Evolutionary conservation across 1,140 invertebrate genomes (phyloP).

Genomic region (Gonioctena quinquepunctata): DNA sequence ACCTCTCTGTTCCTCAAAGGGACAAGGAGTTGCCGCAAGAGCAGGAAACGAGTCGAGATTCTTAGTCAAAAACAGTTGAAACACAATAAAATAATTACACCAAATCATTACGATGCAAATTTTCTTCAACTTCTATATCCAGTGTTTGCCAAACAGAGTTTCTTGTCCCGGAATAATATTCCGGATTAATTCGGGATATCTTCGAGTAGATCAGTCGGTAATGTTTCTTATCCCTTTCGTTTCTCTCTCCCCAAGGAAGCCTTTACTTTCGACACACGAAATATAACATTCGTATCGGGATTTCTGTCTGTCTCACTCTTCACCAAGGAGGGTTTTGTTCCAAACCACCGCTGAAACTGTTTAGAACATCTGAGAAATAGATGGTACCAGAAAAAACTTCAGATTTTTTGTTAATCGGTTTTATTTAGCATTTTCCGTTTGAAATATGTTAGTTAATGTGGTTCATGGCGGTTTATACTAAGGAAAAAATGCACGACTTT

Average conservation of each 20-base stretch:
- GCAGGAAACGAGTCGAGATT: background rate
- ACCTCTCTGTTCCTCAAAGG: background rate
- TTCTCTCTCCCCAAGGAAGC: constrained; percentile 21
- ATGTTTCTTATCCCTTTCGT: constrained; percentile 43
- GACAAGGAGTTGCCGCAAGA: background rate
- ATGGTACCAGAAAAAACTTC: no score
- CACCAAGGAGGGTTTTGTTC: background rate
- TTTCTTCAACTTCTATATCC: constrained; percentile 50
- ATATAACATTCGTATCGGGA: constrained; percentile 16
- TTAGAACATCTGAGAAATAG: no score
- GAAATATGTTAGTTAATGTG: no score
- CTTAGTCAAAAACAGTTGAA: constrained; percentile 15
- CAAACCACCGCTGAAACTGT: no score
- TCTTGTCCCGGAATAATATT: constrained; percentile 50
- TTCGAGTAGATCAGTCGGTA: constrained; percentile 47
- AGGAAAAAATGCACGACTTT: no score
- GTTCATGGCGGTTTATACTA: no score
- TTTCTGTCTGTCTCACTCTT: no score
- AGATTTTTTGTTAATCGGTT: no score
- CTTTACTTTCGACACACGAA: constrained; percentile 37
- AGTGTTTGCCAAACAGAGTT: constrained; percentile 42
- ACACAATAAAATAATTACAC: constrained; percentile 47
- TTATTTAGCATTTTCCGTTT: no score
- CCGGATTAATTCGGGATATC: constrained; percentile 52
- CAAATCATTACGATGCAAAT: constrained; percentile 52